phyloP scores from a whole-genome alignment of 2,113 vertebrate genomes.

The Rhynchomys soricoides region DNA sequence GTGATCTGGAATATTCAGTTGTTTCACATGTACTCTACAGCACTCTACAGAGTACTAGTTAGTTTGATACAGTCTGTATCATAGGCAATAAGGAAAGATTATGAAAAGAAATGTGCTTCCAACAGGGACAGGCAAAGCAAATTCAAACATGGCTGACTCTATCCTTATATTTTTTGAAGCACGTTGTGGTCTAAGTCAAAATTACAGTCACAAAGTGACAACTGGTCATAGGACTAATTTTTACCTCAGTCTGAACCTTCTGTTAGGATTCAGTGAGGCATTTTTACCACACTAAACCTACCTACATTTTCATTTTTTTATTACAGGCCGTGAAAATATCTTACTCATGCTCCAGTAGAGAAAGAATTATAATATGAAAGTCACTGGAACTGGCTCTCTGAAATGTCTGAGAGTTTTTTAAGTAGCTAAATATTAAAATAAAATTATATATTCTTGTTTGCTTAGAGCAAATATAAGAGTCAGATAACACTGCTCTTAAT shows the following conservation, averaged over 20 bases:
- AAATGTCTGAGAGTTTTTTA: not conserved
- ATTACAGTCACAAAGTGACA: not conserved
- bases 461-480: not conserved
- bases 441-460: not conserved
- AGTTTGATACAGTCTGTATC: not conserved
- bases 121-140: not conserved
- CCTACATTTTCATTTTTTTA: not conserved
- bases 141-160: not conserved
- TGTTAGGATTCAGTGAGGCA: not conserved
- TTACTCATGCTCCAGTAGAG: accelerated
- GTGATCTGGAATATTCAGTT: not conserved
- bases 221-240: not conserved
- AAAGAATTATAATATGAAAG: not conserved
- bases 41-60: not conserved
- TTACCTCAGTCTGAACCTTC: not conserved
- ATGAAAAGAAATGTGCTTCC: not conserved
- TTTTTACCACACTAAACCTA: not conserved
- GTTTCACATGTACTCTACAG: not conserved
- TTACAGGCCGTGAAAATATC: not conserved
- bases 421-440: not conserved
- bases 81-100: not conserved
- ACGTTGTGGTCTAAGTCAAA: not conserved
- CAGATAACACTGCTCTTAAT: not conserved
- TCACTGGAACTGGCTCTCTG: not conserved
- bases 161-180: not conserved